Evolutionary conservation across 2,113 vertebrate species (phyloP).

Genomic region (Eudorcas thomsonii): DNA sequence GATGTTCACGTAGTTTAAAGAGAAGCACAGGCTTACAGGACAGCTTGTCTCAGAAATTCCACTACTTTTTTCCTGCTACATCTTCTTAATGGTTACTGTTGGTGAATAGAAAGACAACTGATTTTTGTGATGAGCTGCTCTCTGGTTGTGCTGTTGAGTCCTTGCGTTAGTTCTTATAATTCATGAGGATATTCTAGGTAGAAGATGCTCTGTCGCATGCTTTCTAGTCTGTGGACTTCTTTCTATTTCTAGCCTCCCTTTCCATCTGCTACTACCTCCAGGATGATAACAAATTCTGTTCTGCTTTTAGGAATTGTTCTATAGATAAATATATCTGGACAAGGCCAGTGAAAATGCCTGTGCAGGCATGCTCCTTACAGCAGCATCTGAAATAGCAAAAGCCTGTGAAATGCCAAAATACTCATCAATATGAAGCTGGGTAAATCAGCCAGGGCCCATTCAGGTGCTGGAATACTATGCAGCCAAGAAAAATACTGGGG

Average conservation of each 20-base stretch:
- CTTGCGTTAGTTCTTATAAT: background rate
- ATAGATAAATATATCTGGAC: background rate
- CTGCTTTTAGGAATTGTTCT: background rate
- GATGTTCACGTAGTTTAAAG: background rate
- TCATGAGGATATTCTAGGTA: background rate
- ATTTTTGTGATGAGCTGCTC: background rate
- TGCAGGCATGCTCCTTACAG: accelerated
- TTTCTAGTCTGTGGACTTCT: background rate
- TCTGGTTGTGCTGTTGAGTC: background rate
- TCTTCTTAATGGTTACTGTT: background rate
- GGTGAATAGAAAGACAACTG: background rate
- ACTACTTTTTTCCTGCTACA: background rate
- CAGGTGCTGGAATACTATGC: accelerated
- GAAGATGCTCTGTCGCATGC: background rate
- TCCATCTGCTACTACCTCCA: background rate
- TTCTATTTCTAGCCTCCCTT: background rate
- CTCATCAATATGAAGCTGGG: background rate
- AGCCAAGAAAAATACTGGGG: background rate
- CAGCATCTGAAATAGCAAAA: accelerated
- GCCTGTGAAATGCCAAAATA: accelerated
- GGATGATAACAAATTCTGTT: background rate
- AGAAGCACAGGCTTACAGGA: background rate
- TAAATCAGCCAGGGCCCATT: too few species aligned
- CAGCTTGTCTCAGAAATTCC: background rate
- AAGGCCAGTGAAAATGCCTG: accelerated